Conservation (phyloP, 2,797 vertebrate genomes). For the Xyrichtys novacula region DNA sequence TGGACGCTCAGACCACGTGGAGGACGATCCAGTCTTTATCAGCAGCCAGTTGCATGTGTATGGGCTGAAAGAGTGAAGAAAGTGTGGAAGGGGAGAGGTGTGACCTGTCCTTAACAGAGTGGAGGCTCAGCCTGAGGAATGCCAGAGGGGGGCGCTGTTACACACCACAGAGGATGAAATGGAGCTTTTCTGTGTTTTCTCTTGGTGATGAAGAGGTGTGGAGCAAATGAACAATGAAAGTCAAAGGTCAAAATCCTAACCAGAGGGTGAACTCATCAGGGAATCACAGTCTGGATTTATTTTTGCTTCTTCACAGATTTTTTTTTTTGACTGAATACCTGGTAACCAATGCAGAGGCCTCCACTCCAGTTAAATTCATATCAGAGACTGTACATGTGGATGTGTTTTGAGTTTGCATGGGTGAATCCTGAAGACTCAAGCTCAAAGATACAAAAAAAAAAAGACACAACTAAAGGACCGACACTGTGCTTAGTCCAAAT, state of each 20-base stretch:
- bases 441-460: constrained; percentile 25
- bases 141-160: constrained; percentile 37
- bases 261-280: constrained; percentile 34
- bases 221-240: constrained; percentile 39
- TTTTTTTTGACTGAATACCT: constrained; percentile 36
- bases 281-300: constrained; percentile 52
- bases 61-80: constrained; percentile 84
- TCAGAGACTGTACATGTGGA: constrained; percentile 40
- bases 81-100: constrained; percentile 4
- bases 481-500: constrained; percentile 23
- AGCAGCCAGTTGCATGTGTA: constrained; percentile 92
- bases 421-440: constrained; percentile 36
- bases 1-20: constrained; percentile 94
- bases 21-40: constrained; percentile 91
- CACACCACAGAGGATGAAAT: constrained; percentile 19
- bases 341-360: constrained; percentile 28
- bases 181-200: constrained; percentile 35
- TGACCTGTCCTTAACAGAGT: constrained; percentile 15
- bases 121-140: constrained; percentile 10
- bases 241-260: constrained; percentile 43
- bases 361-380: constrained; percentile 15
- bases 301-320: constrained; percentile 45
- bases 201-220: constrained; percentile 35
- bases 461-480: constrained; percentile 32
- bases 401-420: constrained; percentile 29